Conservation (phyloP, 2,888 invertebrate species). For the Netelia virgata region DNA sequence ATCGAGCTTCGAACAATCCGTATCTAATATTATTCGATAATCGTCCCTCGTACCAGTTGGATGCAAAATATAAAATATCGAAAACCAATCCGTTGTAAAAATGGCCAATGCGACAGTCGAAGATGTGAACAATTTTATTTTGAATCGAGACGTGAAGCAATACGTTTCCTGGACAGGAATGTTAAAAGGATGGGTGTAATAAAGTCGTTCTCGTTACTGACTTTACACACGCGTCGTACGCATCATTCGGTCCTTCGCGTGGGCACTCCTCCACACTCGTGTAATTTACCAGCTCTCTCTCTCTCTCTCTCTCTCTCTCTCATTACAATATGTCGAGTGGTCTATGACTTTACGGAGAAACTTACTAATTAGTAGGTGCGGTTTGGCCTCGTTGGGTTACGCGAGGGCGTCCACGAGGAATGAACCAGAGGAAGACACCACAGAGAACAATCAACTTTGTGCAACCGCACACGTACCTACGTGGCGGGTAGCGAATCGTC, state of each 20-base stretch:
- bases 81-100: too few relatives aligned
- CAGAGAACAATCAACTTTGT: slow-evolving; percentile 6
- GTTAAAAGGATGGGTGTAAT: too few relatives aligned
- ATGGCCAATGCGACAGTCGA: too few relatives aligned
- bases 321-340: slow-evolving; percentile 52
- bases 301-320: slow-evolving; percentile 5
- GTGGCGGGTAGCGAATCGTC: not conserved
- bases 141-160: too few relatives aligned
- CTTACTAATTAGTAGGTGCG: slow-evolving; percentile 56
- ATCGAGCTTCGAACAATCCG: not conserved
- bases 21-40: not conserved
- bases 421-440: not conserved
- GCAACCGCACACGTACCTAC: not conserved
- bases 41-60: not conserved
- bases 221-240: not conserved
- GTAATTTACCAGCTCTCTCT: not conserved
- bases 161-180: too few relatives aligned
- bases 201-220: too few relatives aligned
- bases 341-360: slow-evolving; percentile 50
- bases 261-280: slow-evolving; percentile 32
- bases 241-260: not conserved
- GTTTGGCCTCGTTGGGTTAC: slow-evolving; percentile 30
- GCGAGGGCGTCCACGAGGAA: not conserved
- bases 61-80: too few relatives aligned
- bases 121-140: too few relatives aligned